A percentile compares a stretch with the other conserved stretches of the same genome.
Conservation (phyloP, 2,797 vertebrate genomes). For the Eleutherodactylus coqui region DNA sequence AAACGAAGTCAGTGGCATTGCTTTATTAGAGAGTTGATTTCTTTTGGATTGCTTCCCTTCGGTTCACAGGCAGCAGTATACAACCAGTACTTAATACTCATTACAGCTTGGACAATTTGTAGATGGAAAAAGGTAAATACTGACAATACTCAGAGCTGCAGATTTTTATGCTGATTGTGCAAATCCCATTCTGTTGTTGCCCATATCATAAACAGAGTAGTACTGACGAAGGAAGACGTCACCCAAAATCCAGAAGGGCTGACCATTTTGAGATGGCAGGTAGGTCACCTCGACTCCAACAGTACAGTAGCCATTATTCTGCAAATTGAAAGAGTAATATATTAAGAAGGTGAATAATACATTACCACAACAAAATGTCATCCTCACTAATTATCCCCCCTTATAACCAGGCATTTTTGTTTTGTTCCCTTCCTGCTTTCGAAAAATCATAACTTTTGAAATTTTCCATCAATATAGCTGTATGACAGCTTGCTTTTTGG, state of each 20-base stretch:
- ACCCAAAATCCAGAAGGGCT: conserved; percentile 81
- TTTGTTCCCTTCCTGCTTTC: no score
- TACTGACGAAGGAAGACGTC: conserved; percentile 82
- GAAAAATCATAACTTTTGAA: no score
- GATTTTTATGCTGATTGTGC: conserved; percentile 70
- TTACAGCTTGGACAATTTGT: no score
- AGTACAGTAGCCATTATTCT: conserved; percentile 70
- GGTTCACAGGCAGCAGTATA: no score
- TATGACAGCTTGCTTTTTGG: no score
- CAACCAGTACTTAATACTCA: no score
- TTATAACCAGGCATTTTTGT: no score
- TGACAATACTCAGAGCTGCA: not conserved
- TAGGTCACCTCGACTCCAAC: conserved; percentile 75
- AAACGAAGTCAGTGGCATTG: no score
- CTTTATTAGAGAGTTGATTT: no score
- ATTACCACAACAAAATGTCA: not conserved
- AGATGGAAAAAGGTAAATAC: not conserved
- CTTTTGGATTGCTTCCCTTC: no score
- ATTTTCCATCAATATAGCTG: no score
- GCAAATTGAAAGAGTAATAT: conserved; percentile 17
- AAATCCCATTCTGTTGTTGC: conserved; percentile 78
- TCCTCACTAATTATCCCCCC: not conserved
- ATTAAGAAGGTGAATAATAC: not conserved
- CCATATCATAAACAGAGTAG: conserved; percentile 77
- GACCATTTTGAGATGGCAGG: conserved; percentile 71